These are phyloP conservation scores for Ptychoptera albimana DNA, from an alignment of 2,888 invertebrate species.

Conservation along the genomic window DNA sequence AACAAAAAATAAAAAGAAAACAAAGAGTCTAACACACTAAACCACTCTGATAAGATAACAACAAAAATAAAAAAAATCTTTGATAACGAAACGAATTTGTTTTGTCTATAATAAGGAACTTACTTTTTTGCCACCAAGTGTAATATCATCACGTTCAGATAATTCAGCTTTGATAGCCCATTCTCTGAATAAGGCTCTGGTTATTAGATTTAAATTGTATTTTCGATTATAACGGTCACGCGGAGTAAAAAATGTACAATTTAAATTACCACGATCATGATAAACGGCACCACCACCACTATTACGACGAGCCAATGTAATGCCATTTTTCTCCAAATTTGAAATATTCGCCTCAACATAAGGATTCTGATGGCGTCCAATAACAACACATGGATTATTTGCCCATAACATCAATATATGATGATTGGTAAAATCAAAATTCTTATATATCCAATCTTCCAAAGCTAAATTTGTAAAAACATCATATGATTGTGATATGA, in stretches of 20 bases:
- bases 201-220: conserved; percentile 76
- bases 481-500: conserved; percentile 81
- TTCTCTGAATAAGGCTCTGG: conserved; percentile 61
- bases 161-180: conserved; percentile 65
- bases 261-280: conserved; percentile 87
- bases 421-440: conserved; percentile 66
- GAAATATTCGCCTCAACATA: conserved; percentile 81
- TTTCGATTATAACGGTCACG: conserved; percentile 69
- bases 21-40: too few relatives aligned
- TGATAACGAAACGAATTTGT: too few relatives aligned
- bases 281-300: conserved; percentile 96
- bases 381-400: conserved; percentile 86
- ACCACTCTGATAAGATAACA: too few relatives aligned
- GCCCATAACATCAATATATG: conserved; percentile 84
- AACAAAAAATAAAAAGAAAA: too few relatives aligned
- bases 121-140: conserved; percentile 49
- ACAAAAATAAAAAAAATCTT: too few relatives aligned
- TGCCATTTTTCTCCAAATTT: conserved; percentile 43
- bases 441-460: conserved; percentile 90
- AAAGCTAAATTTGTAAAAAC: conserved; percentile 87
- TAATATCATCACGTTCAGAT: conserved; percentile 73
- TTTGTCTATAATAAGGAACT: not conserved
- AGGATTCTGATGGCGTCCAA: conserved; percentile 94
- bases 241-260: conserved; percentile 81
- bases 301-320: conserved; percentile 71